These are phyloP conservation scores for Notospermus geniculatus DNA, from an alignment of 1,140 invertebrate species.

Conservation along the genomic window DNA sequence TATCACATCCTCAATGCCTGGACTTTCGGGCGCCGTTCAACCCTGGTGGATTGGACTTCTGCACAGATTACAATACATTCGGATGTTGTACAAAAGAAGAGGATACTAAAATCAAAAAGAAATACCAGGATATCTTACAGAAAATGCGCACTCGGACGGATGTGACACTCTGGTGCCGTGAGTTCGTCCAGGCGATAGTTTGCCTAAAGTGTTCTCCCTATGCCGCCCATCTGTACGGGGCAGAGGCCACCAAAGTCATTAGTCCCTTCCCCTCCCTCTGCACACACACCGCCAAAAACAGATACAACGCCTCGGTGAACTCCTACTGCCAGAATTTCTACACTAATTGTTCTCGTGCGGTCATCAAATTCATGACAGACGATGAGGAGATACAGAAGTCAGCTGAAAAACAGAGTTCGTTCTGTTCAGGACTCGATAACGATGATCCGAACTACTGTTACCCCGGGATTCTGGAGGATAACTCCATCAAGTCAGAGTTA, in stretches of 20 bases:
- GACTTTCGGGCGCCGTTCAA: slow-evolving; percentile 47
- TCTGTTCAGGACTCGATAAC: slow-evolving; percentile 33
- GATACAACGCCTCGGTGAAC: slow-evolving; percentile 32
- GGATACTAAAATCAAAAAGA: slow-evolving; percentile 22
- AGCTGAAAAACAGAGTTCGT: slow-evolving; percentile 16
- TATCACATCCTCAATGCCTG: slow-evolving; percentile 46
- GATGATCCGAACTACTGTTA: slow-evolving; percentile 47
- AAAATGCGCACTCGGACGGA: neutral
- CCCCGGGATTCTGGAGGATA: slow-evolving; percentile 38
- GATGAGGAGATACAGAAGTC: slow-evolving; percentile 15
- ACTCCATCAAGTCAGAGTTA: slow-evolving; percentile 29
- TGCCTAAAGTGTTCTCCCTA: slow-evolving; percentile 48
- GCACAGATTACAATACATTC: slow-evolving; percentile 38
- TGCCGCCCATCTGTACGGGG: slow-evolving; percentile 43
- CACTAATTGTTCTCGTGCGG: slow-evolving; percentile 24
- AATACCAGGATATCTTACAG: neutral
- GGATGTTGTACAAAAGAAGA: slow-evolving; percentile 40
- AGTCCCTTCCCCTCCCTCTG: slow-evolving; percentile 22
- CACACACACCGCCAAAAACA: neutral
- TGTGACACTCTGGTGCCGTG: slow-evolving; percentile 22
- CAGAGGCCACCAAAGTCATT: slow-evolving; percentile 25
- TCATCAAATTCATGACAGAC: slow-evolving; percentile 28
- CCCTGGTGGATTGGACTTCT: slow-evolving; percentile 30
- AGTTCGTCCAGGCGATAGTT: slow-evolving; percentile 31
- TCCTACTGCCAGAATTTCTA: slow-evolving; percentile 38